Conservation (phyloP, 2,797 vertebrate species). For the Falco concolor region DNA sequence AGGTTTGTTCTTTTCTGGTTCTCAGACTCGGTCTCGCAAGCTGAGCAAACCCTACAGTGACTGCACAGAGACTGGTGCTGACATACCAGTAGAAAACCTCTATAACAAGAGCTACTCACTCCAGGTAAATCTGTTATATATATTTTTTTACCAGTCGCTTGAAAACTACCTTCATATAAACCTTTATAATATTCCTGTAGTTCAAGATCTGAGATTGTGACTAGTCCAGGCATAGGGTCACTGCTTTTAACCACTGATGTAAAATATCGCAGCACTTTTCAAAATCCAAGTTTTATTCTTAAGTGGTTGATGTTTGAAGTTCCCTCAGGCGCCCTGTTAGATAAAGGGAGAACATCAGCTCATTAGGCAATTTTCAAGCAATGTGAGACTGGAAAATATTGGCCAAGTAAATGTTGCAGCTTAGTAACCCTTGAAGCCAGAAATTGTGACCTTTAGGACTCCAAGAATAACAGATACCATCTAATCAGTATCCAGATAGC, state of each 20-base stretch:
- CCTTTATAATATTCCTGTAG: neutral
- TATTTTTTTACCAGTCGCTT: neutral
- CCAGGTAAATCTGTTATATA: slow-evolving; percentile 67
- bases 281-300: slow-evolving; percentile 7
- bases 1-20: neutral
- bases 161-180: neutral
- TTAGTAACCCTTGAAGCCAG: slow-evolving; percentile 65
- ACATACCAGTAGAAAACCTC: slow-evolving; percentile 72
- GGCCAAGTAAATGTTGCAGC: slow-evolving; percentile 62
- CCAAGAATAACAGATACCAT: slow-evolving; percentile 66
- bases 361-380: slow-evolving; percentile 62
- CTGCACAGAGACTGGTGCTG: slow-evolving; percentile 73
- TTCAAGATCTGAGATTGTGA: neutral
- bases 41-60: slow-evolving; percentile 79
- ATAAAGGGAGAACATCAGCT: slow-evolving; percentile 55
- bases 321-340: slow-evolving; percentile 43
- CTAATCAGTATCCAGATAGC: slow-evolving; percentile 69
- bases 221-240: neutral
- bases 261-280: neutral
- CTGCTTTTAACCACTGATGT: neutral
- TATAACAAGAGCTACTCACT: slow-evolving; percentile 77
- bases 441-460: slow-evolving; percentile 67
- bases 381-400: slow-evolving; percentile 64
- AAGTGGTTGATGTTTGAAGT: slow-evolving; percentile 54
- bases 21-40: slow-evolving; percentile 76